Base-by-base conservation (phyloP, 2,888 invertebrate genomes). In the Drosophila ezoana region DNA sequence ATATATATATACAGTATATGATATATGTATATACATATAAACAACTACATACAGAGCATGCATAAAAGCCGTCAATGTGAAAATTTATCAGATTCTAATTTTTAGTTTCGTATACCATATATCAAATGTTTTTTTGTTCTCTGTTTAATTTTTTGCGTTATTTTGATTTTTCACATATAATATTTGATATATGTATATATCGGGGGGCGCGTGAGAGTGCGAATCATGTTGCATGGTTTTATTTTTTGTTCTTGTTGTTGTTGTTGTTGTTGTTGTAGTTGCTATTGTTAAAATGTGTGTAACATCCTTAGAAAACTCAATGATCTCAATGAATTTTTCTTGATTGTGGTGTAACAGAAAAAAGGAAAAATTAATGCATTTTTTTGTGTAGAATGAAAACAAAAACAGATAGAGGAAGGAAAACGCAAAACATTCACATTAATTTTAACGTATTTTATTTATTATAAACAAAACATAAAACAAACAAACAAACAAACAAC, bases 251-350 rank as follows among this genome's bases (percentile, higher is more conserved):
- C 1, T 2, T 1, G 58, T 60, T 69, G 45, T 44, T 48, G 43
- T 57, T 64, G 52, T 37, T 53, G 43, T 56, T 41, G 43, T 56
- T 41, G 60, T 54, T 49, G 60, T 61, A 44, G 54, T 57, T 54
- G 52, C 33, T 71, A 40, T 67, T 67, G 68, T 60, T 49, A 45
- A 51, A 51, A 56, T 68, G 66, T 82, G 68, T 82, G 60, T 71
- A 79, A 81, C 79, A 84, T 81, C 79, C 86, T 79, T 81, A 76
- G 76, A 74, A 76, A 89, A 89, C 89, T 87, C 75, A 85, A 85
- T 85, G 85, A 85, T 85, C 85, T 85, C 85, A 85, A 89, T 75
- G 85, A 85, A 87, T 78, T 84, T 85, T 87, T 87, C 88, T 88
- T 88, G 58, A 70, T 76, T 84, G 73, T 61, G 81, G 60, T 78